Evolutionary conservation across 2,797 vertebrate species (phyloP), one percentile per base, ranked within the genome.

Genomic region (Labroides dimidiatus): DNA sequence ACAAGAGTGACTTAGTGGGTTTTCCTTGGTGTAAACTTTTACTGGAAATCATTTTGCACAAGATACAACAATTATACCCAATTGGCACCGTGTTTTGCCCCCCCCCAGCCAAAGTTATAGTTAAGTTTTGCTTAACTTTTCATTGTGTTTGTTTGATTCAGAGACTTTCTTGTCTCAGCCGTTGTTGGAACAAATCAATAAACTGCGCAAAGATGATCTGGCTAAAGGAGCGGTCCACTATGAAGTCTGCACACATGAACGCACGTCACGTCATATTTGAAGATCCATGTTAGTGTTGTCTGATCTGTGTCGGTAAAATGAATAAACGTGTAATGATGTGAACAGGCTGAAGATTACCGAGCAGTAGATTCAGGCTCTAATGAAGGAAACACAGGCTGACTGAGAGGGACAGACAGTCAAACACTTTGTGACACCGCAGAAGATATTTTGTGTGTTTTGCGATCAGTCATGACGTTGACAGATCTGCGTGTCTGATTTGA

Each of bases 381-480:
- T 24, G 0, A 36, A 14, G 14, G 20, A 52, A 43, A 68, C 14
- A 10, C 15, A 30, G 20, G 11, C n/a, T 27, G 50, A 73, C 49
- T 27, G 13, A 63, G 11, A 54, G 14, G 62, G 47, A 50, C 47
- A 53, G 42, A 39, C 30, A 11, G 36, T 53, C 6, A 61, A 53
- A 80, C 41, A 36, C 16, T 59, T 21, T 9, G 19, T 21, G 56
- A 68, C 64, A 51, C 16, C n/a, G 30, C 10, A 36, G 43, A 66
- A 47, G 63, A 57, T 50, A 10, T 42, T 60, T 52, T 39, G n/a
- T 39, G 61, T 52, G 44, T 55, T 52, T 21, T 21, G 33, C 14
- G 58, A 56, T 66, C 44, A 21, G 52, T 39, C 24, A 33, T 55
- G 68, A 72, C 68, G 50, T 49, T 69, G 64, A 82, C 39, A 20